phyloP scores from a whole-genome alignment of 2,888 invertebrate genomes.

The Agapetus fuscipes region DNA sequence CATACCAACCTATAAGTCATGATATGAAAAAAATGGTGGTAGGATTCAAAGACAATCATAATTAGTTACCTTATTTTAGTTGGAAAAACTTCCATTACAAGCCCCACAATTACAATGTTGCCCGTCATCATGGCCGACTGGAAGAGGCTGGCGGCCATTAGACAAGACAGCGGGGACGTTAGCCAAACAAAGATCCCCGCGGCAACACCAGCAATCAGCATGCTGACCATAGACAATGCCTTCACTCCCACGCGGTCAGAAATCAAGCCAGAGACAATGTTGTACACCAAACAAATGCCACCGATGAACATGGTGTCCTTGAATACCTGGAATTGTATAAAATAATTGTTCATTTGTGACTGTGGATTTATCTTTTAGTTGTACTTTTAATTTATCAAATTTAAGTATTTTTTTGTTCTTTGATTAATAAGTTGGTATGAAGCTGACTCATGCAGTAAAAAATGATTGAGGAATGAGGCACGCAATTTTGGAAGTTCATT shows the following conservation, averaged over 20 bases:
- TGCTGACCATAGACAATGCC: slow-evolving; percentile 32
- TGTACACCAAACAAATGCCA: slow-evolving; percentile 35
- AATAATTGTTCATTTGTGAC: slow-evolving; percentile 1
- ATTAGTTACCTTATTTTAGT: slow-evolving; percentile 29
- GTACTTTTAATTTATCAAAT: too few species aligned
- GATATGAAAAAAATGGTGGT: too few species aligned
- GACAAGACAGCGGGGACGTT: slow-evolving; percentile 33
- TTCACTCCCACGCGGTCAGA: slow-evolving; percentile 28
- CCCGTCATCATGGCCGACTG: slow-evolving; percentile 35
- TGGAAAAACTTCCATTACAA: slow-evolving; percentile 33
- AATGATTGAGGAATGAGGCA: too few species aligned
- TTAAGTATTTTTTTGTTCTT: too few species aligned
- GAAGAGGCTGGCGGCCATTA: slow-evolving; percentile 40
- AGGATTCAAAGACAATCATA: too few species aligned
- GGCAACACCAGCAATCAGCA: slow-evolving; percentile 34
- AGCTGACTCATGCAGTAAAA: too few species aligned
- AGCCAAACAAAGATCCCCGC: slow-evolving; percentile 38
- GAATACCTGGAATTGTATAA: slow-evolving; percentile 29
- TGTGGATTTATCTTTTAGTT: too few species aligned
- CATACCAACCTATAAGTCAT: too few species aligned
- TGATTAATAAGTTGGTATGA: too few species aligned
- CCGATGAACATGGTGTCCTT: slow-evolving; percentile 40
- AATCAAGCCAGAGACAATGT: slow-evolving; percentile 34
- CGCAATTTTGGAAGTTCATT: too few species aligned
- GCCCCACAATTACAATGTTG: slow-evolving; percentile 33